phyloP scores from a whole-genome alignment of 2,888 invertebrate species.

The Flabesymbios commensalis region DNA sequence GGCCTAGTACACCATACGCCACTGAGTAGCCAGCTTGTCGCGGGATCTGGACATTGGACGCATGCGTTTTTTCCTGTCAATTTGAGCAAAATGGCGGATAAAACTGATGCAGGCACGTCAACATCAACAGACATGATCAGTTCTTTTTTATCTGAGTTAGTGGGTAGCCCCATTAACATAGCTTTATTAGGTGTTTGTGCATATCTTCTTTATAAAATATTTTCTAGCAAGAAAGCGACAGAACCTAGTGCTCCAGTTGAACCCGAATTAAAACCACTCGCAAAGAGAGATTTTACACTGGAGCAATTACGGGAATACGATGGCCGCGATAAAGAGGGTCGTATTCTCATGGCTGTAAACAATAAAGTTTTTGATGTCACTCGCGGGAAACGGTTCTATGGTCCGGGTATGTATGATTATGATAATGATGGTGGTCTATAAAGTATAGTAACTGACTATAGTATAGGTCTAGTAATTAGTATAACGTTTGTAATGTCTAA shows the following conservation, averaged over 20 bases:
- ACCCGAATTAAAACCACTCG: constrained; percentile 78
- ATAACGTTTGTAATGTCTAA: too few species aligned
- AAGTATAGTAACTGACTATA: too few species aligned
- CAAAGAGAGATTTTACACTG: constrained; percentile 83
- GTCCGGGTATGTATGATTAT: constrained; percentile 82
- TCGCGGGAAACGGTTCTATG: constrained; percentile 83
- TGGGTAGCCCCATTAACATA: constrained; percentile 72
- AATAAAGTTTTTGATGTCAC: constrained; percentile 95
- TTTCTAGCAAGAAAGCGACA: constrained; percentile 50
- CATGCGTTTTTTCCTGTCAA: too few species aligned
- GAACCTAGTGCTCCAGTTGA: constrained; percentile 58
- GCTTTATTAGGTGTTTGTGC: constrained; percentile 72
- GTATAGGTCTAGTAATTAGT: too few species aligned
- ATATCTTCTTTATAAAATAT: constrained; percentile 76
- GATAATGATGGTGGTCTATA: too few species aligned
- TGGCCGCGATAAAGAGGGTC: constrained; percentile 77
- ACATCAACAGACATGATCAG: not conserved
- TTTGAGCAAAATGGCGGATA: not conserved
- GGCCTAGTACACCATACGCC: too few species aligned
- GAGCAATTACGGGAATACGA: constrained; percentile 85
- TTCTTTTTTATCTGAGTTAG: constrained; percentile 6
- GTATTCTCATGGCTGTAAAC: constrained; percentile 90
- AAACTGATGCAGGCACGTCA: not conserved
- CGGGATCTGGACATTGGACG: too few species aligned
- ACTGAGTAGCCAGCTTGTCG: too few species aligned